Evolutionary conservation across 2,113 vertebrate species (phyloP).

Genomic region (Pelusios castaneus): DNA sequence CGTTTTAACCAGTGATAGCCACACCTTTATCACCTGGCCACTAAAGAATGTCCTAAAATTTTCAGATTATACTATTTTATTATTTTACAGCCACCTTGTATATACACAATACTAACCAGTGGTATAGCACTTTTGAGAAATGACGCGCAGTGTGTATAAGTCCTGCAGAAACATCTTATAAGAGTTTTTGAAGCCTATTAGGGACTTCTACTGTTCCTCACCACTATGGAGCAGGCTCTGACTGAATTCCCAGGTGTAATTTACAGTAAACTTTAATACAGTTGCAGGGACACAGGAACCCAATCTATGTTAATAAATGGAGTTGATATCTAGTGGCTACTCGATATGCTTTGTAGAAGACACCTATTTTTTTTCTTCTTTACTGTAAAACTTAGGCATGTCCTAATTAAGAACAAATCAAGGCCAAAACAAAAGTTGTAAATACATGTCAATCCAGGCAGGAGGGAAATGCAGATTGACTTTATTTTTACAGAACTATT

Average conservation of each 20-base stretch:
- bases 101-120: not conserved
- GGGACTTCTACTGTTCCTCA: not conserved
- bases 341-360: too few relatives aligned
- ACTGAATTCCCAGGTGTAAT: not conserved
- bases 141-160: not conserved
- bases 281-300: not conserved
- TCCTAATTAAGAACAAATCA: not conserved
- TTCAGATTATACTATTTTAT: not conserved
- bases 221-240: not conserved
- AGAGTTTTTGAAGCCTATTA: not conserved
- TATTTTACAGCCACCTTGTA: not conserved
- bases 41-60: too few relatives aligned
- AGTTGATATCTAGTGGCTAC: too few relatives aligned
- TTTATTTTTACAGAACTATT: not conserved
- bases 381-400: not conserved
- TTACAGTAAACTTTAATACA: not conserved
- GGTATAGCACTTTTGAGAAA: not conserved
- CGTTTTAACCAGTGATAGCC: not conserved
- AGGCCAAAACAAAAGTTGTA: not conserved
- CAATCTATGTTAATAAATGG: not conserved
- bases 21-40: too few relatives aligned
- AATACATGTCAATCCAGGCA: too few relatives aligned
- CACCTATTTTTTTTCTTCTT: too few relatives aligned
- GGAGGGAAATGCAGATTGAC: not conserved
- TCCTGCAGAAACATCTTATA: not conserved